A percentile compares a stretch with the other conserved stretches of the same genome.
Conservation (phyloP, 2,797 vertebrate genomes). For the Chaetophractus vellerosus region DNA sequence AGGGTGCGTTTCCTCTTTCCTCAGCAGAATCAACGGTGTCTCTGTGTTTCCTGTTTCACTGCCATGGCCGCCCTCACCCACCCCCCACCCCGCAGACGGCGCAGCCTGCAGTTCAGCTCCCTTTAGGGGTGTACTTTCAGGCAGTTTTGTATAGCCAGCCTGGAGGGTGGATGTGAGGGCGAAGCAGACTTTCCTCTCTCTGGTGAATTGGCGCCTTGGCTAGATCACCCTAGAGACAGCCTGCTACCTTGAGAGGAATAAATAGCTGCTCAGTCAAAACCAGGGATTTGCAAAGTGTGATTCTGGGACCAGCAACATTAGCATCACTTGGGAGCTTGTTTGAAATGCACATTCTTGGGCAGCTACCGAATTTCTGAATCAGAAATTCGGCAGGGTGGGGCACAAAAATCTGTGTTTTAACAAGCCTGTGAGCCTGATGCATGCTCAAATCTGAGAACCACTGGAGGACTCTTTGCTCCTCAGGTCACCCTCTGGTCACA, state of each 20-base stretch:
- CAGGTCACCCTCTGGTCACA: not conserved
- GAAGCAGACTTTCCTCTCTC: not conserved
- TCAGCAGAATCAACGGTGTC: not conserved
- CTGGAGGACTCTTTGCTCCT: not conserved
- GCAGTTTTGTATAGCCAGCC: not conserved
- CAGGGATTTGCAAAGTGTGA: not conserved
- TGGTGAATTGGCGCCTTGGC: not conserved
- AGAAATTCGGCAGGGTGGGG: not conserved
- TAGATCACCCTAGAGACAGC: not conserved
- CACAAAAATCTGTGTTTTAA: not conserved
- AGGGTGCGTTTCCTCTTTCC: not conserved
- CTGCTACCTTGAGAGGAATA: not conserved
- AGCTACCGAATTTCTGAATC: not conserved
- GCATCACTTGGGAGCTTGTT: not conserved
- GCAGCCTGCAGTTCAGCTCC: not conserved
- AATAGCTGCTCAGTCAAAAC: not conserved
- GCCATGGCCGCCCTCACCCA: too few relatives aligned
- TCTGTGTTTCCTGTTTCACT: not conserved
- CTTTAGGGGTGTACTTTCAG: not conserved
- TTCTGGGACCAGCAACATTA: not conserved
- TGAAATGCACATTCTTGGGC: not conserved
- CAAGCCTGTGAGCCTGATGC: not conserved
- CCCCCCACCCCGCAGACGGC: rapidly evolving
- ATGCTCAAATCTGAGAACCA: not conserved
- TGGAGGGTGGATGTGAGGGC: rapidly evolving